phyloP scores from a whole-genome alignment of 2,888 invertebrate genomes.

The Lapara coniferarum region DNA sequence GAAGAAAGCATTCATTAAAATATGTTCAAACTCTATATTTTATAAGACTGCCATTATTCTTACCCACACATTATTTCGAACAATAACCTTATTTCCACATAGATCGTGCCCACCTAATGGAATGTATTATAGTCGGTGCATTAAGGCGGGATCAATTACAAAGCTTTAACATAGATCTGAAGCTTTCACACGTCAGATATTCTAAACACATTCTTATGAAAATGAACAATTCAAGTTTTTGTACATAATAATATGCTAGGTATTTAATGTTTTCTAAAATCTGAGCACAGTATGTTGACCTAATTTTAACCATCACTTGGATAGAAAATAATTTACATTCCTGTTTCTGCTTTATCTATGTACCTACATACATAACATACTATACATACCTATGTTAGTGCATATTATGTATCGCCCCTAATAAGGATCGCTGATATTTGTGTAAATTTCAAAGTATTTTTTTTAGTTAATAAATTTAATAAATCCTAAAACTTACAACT shows the following conservation, averaged over 20 bases:
- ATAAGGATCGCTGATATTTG: too few relatives aligned
- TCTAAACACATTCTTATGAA: background rate
- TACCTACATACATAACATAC: too few relatives aligned
- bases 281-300: background rate
- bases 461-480: too few relatives aligned
- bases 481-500: too few relatives aligned
- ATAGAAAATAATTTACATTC: too few relatives aligned
- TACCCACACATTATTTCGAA: background rate
- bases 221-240: background rate
- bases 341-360: too few relatives aligned
- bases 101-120: background rate
- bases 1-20: too few relatives aligned
- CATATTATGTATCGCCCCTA: too few relatives aligned
- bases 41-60: background rate
- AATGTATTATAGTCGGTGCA: slow-evolving; percentile 22
- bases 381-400: too few relatives aligned
- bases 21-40: background rate
- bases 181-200: background rate
- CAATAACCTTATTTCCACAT: background rate
- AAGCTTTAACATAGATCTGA: slow-evolving; percentile 2
- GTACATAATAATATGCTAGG: background rate
- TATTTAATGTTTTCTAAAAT: background rate
- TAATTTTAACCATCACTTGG: too few relatives aligned
- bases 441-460: too few relatives aligned
- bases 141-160: slow-evolving; percentile 25